phyloP scores from a whole-genome alignment of 2,797 vertebrate genomes.

The Spinibarbus caldwelli region DNA sequence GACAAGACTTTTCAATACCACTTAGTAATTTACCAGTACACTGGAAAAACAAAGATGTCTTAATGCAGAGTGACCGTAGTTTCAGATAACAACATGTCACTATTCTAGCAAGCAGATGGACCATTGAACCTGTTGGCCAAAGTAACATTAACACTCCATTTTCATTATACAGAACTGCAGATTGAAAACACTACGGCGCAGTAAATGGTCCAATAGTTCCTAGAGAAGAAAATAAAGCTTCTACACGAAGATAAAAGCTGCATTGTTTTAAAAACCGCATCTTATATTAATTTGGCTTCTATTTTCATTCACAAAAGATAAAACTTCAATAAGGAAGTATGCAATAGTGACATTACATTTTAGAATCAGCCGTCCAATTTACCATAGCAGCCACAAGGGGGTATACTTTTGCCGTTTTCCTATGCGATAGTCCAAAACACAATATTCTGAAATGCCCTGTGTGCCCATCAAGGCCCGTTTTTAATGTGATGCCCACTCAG shows the following conservation, averaged over 20 bases:
- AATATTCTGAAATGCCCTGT: conserved; percentile 6
- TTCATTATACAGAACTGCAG: neutral
- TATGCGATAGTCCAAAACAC: conserved; percentile 14
- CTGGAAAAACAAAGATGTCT: neutral
- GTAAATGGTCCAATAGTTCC: neutral
- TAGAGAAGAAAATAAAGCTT: neutral
- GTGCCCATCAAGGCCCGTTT: conserved; percentile 21
- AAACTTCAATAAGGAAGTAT: neutral
- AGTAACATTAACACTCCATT: conserved; percentile 17
- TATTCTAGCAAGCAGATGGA: neutral
- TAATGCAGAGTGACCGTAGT: neutral
- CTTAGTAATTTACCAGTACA: neutral
- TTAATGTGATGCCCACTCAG: conserved; percentile 18
- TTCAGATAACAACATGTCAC: neutral
- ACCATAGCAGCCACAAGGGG: conserved; percentile 19
- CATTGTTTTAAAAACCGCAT: neutral
- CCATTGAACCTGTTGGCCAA: neutral
- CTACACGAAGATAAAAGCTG: neutral
- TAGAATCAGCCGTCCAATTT: neutral
- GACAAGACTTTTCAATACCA: neutral
- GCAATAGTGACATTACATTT: neutral
- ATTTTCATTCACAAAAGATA: conserved; percentile 1
- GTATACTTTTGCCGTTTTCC: neutral
- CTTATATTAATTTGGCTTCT: neutral
- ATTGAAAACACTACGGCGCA: neutral